These are phyloP conservation scores for Trichosurus vulpecula DNA, from an alignment of 2,797 vertebrate species.

Conservation along the genomic window DNA sequence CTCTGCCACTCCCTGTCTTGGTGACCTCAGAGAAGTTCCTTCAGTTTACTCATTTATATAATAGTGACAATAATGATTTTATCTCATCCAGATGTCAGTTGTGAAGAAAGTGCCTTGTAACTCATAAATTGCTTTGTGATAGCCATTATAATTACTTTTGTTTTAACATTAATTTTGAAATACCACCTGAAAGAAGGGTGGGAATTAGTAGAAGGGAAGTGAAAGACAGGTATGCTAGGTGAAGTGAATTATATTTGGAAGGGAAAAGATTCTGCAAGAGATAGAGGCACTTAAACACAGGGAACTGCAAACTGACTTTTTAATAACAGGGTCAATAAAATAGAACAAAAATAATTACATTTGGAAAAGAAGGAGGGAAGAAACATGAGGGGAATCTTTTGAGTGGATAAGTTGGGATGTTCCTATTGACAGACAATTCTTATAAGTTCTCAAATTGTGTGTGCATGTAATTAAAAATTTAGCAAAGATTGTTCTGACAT, in stretches of 20 bases:
- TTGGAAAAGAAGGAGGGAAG: background rate
- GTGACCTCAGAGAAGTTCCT: background rate
- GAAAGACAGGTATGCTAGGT: background rate
- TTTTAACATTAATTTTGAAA: background rate
- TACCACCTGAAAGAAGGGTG: background rate
- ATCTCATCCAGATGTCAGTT: background rate
- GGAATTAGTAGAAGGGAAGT: background rate
- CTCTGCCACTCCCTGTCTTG: background rate
- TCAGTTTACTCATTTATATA: background rate
- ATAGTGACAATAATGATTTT: background rate
- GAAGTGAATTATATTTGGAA: background rate
- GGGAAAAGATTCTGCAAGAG: background rate
- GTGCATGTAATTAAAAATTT: background rate
- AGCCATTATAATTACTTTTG: background rate
- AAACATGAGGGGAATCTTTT: background rate
- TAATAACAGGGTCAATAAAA: background rate
- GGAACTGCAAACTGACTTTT: background rate
- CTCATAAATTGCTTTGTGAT: background rate
- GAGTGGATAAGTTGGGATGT: background rate
- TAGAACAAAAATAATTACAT: background rate
- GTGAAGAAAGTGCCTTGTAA: background rate
- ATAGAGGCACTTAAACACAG: background rate
- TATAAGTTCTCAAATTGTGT: background rate
- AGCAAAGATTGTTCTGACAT: background rate
- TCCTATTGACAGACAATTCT: background rate